Base-by-base conservation (phyloP, 2,888 invertebrate genomes). In the Noctuana brunneofusca region DNA sequence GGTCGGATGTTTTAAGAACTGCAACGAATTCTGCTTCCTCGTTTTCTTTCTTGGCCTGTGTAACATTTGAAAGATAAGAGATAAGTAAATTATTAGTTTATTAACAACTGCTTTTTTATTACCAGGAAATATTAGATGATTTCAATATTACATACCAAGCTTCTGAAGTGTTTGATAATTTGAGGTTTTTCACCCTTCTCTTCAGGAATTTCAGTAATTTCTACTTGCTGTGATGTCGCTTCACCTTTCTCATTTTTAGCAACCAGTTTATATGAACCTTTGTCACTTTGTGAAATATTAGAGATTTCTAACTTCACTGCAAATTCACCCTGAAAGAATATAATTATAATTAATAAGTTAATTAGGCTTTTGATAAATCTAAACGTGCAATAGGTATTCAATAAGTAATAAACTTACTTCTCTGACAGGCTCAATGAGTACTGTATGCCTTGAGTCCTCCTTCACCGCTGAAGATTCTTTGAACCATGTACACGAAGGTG, bases 221-320 rank as follows among this genome's bases (percentile, higher is more conserved):
- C 96, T 3, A 98, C 97, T 64, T 95, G 93, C 84, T 97, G 97
- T 24, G 98, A 98, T 12, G 95, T 95, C 12, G 97, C 97, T 85
- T 97, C 97, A 68, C 98, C 98, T 84, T 98, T 97, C 75, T 97
- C 97, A 82, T 98, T 98, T 81, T 96, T 97, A 22, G 97, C 97
- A 5, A 97, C 94, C 72, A 98, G 90, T 86, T 97, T 97, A 86
- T 98, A 98, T 64, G 95, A 93, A 69, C 98, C 98, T 85, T 96
- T 97, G 83, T 98, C 98, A 18, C 89, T 89, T 78, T 95, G 94
- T 67, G 95, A 94, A 27, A 97, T 95, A 76, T 96, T 96, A 69
- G 95, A 95, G 72, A 98, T 97, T 92, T 98, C 97, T 75, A 98
- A 92, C 92, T 97, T 96, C 16, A 97, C 95, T 65, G 96, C 93